Percentiles rank a stretch among this genome's conserved stretches.
phyloP scores from a whole-genome alignment of 2,888 invertebrate species.

The Lymantria dispar region DNA sequence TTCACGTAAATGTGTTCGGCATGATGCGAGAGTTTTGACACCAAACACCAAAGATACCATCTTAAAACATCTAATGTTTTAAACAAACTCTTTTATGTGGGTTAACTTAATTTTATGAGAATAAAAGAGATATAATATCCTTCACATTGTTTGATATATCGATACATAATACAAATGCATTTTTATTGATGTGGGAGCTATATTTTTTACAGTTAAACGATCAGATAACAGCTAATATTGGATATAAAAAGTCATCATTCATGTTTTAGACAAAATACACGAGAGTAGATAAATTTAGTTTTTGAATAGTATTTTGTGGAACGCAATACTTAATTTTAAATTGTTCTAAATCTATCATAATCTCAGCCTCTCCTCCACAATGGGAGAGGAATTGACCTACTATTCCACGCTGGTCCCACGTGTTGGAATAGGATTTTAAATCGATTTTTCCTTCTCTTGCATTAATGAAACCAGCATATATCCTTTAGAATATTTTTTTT shows the following conservation, averaged over 20 bases:
- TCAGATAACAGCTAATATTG: constrained; percentile 24
- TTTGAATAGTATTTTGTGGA: no score
- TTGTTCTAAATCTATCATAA: no score
- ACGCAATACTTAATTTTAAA: no score
- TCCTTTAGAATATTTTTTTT: no score
- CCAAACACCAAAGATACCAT: constrained; percentile 76
- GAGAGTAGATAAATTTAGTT: no score
- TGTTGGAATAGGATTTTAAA: no score
- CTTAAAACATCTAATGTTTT: constrained; percentile 80
- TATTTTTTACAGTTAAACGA: constrained; percentile 18
- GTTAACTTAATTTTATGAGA: constrained; percentile 76
- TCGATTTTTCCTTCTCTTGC: no score
- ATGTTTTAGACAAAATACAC: neutral
- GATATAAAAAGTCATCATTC: constrained; percentile 13
- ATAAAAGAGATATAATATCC: constrained; percentile 67
- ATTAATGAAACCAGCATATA: no score
- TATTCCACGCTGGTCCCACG: no score
- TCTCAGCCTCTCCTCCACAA: no score
- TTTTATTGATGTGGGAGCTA: constrained; percentile 33
- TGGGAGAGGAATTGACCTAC: no score
- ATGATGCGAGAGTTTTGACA: constrained; percentile 82
- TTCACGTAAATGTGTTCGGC: constrained; percentile 71
- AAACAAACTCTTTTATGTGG: constrained; percentile 80
- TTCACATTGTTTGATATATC: constrained; percentile 60
- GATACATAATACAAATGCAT: constrained; percentile 45